Base-by-base conservation (phyloP, 1,140 invertebrate species). In the Solenopsis fugax region DNA sequence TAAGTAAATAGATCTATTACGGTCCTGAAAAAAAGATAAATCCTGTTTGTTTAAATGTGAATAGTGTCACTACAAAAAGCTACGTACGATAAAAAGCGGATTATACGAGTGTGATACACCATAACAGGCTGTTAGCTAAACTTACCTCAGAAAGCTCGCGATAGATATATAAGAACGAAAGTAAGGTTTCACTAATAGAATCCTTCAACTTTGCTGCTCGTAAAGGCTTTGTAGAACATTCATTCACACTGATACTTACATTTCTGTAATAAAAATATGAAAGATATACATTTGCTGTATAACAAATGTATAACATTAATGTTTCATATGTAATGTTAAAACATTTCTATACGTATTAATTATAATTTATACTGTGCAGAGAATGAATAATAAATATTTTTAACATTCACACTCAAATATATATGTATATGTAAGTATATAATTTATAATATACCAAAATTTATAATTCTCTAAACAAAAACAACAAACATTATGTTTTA, bases 141-240 rank as follows among this genome's bases (percentile, higher is more conserved):
- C 84, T 90, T 93, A 95, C 95, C 93, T 95, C 91, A 78, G 93
- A 92, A 80, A 95, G 89, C 72, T 94, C 92, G 71, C 93, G 93
- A 90, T 95, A 93, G 76, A 93, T 93, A 88, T 95, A 93, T 80
- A 95, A 90, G 89, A 96, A 96, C 73, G 95, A 94, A 48, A 95
- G 87, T 91, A 96, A 93, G n/a, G 93, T 93, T 60, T 95, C 94
- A 92, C 93, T 94, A 87, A 96, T 95, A 80, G 86, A 93, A 64
- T 93, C 93, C 87, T 95, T 95, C 56, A 96, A 89, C 91, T 95
- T 95, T 45, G 93, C 93, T 37, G 94, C 94, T 89, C 92, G 91
- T 52, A 93, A 93, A 62, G 94, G 94, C 81, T 93, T 95, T 80
- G 92, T 93, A 87, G 94, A 93, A 89, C 95, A 95, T 41, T 95